Conservation (phyloP, 2,113 vertebrate species). For the Myodes glareolus region DNA sequence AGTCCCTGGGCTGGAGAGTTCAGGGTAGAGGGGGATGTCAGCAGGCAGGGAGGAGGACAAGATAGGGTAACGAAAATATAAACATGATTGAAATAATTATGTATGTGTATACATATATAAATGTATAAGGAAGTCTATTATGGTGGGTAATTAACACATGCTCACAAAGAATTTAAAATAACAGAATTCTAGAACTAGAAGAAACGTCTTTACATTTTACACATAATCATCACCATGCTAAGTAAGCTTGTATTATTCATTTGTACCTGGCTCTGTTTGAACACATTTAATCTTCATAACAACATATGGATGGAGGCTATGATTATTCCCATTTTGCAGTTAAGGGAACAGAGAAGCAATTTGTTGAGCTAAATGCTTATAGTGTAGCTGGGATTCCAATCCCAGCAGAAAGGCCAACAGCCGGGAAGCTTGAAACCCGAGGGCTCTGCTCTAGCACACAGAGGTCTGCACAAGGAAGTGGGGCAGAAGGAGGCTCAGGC, state of each 20-base stretch:
- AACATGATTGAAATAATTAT: background rate
- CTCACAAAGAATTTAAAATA: background rate
- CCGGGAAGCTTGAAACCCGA: background rate
- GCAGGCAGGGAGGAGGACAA: background rate
- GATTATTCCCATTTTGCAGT: background rate
- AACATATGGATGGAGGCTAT: background rate
- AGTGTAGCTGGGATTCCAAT: background rate
- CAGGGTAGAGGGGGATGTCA: background rate
- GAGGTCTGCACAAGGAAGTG: background rate
- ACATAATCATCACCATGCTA: background rate
- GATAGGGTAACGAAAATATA: background rate
- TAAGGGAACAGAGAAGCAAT: background rate
- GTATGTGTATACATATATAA: background rate
- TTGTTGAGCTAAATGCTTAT: background rate
- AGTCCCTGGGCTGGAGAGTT: background rate
- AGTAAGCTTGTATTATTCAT: background rate
- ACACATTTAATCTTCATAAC: background rate
- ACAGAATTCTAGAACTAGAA: background rate
- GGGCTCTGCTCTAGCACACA: background rate
- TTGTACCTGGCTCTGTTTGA: background rate
- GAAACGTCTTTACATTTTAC: background rate
- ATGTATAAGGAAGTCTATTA: background rate
- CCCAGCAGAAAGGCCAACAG: background rate
- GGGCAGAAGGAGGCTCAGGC: background rate
- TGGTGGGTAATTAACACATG: background rate